Evolutionary conservation across 2,113 vertebrate species (phyloP).

Genomic region (Carassius carassius): DNA sequence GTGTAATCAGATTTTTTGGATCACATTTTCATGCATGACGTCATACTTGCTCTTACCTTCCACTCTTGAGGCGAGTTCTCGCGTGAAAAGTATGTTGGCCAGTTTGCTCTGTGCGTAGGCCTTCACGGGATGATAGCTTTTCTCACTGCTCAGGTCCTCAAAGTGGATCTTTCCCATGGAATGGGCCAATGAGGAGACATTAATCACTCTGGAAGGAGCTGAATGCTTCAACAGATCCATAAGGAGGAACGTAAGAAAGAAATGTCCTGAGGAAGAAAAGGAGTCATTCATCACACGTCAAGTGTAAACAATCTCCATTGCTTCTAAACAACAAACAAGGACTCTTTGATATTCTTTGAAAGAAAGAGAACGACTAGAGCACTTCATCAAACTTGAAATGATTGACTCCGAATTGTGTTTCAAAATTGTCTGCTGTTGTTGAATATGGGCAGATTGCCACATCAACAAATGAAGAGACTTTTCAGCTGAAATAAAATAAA

Average conservation of each 20-base stretch:
- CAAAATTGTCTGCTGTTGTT: constrained; percentile 70
- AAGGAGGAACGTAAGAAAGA: constrained; percentile 77
- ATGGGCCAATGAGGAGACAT: constrained; percentile 66
- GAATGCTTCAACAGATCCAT: constrained; percentile 77
- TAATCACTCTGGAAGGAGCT: constrained; percentile 73
- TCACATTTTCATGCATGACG: neutral
- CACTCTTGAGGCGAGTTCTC: constrained; percentile 70
- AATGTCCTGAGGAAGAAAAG: constrained; percentile 66
- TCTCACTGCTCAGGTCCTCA: constrained; percentile 69
- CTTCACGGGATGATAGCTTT: constrained; percentile 64
- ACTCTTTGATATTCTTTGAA: neutral
- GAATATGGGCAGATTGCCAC: constrained; percentile 67
- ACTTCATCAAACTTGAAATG: constrained; percentile 69
- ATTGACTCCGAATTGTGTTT: constrained; percentile 77
- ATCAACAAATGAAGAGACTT: constrained; percentile 69
- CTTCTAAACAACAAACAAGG: neutral
- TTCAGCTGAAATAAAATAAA: constrained; percentile 66
- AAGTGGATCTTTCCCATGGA: constrained; percentile 73
- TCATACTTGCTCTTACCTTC: constrained; percentile 60
- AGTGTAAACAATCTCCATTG: neutral
- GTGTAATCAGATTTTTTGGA: neutral
- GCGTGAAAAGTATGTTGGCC: constrained; percentile 75
- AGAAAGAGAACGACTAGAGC: neutral
- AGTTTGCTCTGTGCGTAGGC: constrained; percentile 77
- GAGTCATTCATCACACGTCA: neutral